Conservation (phyloP, 2,113 vertebrate species). For the Nibea coibor region DNA sequence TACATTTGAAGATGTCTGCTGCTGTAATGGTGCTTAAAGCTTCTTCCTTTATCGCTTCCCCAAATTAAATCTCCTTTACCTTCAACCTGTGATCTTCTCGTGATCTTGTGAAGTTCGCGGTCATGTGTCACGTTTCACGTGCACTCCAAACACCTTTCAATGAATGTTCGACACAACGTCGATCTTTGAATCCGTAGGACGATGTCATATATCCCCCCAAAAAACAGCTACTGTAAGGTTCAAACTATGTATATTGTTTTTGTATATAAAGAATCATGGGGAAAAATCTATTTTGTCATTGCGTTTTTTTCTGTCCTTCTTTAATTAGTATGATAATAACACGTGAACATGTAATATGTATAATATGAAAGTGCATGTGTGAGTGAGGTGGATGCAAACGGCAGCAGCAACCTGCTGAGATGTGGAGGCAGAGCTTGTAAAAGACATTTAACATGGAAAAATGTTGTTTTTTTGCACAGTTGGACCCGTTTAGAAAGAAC, state of each 20-base stretch:
- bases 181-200: conserved; percentile 32
- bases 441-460: not conserved
- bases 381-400: not conserved
- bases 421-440: too few relatives aligned
- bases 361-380: not conserved
- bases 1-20: conserved; percentile 36
- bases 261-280: conserved; percentile 68
- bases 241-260: conserved; percentile 66
- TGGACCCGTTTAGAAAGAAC: not conserved
- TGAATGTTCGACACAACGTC: conserved; percentile 4
- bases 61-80: not conserved
- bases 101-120: not conserved
- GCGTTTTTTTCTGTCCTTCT: not conserved
- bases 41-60: conserved; percentile 12
- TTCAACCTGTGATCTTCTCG: not conserved
- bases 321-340: not conserved
- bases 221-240: conserved; percentile 44
- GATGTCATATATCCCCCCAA: conserved; percentile 36
- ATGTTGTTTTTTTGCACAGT: not conserved
- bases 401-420: not conserved
- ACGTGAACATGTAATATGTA: not conserved
- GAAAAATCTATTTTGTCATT: conserved; percentile 4
- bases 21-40: conserved; percentile 11
- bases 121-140: too few relatives aligned
- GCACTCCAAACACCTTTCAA: not conserved